Evolutionary conservation across 2,113 vertebrate genomes (phyloP), one percentile per base, ranked within the genome.

Genomic region (Cheilinus undulatus): DNA sequence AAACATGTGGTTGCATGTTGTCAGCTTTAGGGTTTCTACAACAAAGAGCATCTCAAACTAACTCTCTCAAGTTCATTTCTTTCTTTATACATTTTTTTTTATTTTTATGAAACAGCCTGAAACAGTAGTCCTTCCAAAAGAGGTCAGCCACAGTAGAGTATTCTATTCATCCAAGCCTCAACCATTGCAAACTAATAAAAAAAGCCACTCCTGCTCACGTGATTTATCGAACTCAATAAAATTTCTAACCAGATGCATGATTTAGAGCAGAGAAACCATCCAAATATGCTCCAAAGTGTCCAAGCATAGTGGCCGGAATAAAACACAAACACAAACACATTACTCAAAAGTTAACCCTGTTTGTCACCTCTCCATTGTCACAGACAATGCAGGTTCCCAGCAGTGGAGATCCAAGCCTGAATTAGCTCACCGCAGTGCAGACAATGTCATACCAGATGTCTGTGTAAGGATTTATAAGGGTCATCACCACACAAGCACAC

Each of bases 381-480:
- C 22, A 28, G 38, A 65, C 56, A 74, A 36, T 26, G 50, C 62
- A 57, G 38, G 45, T 11, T 56, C 26, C 60, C 69, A 50, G 48
- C 43, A 65, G 49, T 54, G 36, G 22, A 74, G 61, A 58, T 51
- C 58, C 15, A 32, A 17, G 50, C 76, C 45, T 24, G 36, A 73
- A 67, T 77, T 51, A 76, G 52, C 49, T 66, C 14, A 46, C 26
- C 46, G 60, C 59, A 76, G 27, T 23, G 40, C 58, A 50, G 46
- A 10, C 61, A 76, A 28, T 56, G 26, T 64, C 66, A 63, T 32
- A 43, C 27, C 84, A 69, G 54, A 84, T 77, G 78, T 84, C 52
- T 76, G 76, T 3, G 20, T 23, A 32, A 75, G n/a, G 50, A 48
- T 80, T 74, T 69, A 72, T 66, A 46, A 62, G 64, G 14, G 76